These are phyloP conservation scores for Papilio protenor DNA, from an alignment of 2,888 invertebrate genomes.

Conservation along the genomic window DNA sequence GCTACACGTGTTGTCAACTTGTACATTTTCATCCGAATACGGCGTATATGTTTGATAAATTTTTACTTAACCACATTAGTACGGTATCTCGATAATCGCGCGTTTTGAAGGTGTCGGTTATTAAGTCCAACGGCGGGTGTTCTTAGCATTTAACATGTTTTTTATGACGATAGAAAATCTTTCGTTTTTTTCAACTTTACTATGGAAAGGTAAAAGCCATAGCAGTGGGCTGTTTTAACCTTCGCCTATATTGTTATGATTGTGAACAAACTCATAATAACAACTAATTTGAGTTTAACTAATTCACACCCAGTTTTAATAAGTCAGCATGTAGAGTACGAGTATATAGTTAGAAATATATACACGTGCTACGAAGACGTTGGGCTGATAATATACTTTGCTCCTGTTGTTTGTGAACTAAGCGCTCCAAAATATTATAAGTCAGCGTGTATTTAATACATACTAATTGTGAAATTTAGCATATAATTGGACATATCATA, in stretches of 20 bases:
- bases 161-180: slow-evolving; percentile 8
- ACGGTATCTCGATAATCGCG: slow-evolving; percentile 76
- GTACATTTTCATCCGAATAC: slow-evolving; percentile 83
- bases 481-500: not conserved
- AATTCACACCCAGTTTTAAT: not conserved
- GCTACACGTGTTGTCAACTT: slow-evolving; percentile 83
- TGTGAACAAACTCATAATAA: not conserved
- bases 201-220: not conserved
- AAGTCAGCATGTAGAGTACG: not conserved
- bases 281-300: not conserved
- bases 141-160: slow-evolving; percentile 3
- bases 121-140: slow-evolving; percentile 53
- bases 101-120: slow-evolving; percentile 70
- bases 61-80: slow-evolving; percentile 76
- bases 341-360: no score
- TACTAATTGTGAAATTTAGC: not conserved
- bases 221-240: not conserved
- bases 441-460: not conserved
- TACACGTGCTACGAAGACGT: not conserved
- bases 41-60: slow-evolving; percentile 75
- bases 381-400: not conserved
- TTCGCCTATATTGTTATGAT: not conserved
- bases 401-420: not conserved
- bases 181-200: not conserved
- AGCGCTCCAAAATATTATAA: not conserved